Base-by-base conservation (phyloP, 2,797 vertebrate genomes). In the Sebastes taczanowskii region DNA sequence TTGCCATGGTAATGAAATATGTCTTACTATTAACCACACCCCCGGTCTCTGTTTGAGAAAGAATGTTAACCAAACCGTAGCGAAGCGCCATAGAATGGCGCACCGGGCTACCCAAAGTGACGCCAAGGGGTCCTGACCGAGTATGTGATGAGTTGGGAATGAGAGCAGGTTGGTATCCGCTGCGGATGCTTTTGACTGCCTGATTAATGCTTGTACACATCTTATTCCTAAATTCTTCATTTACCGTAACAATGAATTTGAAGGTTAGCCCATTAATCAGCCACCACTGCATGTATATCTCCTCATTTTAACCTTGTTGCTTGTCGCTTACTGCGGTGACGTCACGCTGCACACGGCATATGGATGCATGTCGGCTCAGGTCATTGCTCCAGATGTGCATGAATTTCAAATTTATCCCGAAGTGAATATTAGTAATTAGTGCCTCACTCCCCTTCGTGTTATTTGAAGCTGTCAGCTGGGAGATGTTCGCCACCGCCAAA, bases 311-410 rank as follows among this genome's bases (percentile, higher is more conserved):
- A 82, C 81, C 71, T 78, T 55, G 74, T 65, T 60, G 38, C 52
- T 29, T n/a, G 30, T 68, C 61, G 6, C 32, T 32, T 3, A 14
- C 46, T 71, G 58, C 22, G 34, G 71, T 20, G 69, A 71, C 62
- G 67, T 83, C 72, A 56, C 29, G 4, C 16, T 61, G 69, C 75
- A 22, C 9, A 2, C 46, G 71, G 81, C 78, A 82, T 87, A 84
- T 82, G 81, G 81, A 76, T 71, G 65, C 29, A 3, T 60, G 62
- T 84, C 62, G 3, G 53, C 38, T 6, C 30, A 77, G 87, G 89
- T 83, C 79, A 75, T 20, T 30, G 55, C 72, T 89, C 71, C 89
- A 87, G 89, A 89, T 91, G 89, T 83, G 85, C 89, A 90, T 81
- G 79, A 79, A 86, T 89, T 84, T 69, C 58, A 80, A 74, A 86